Evolutionary conservation across 2,113 vertebrate species (phyloP), one percentile per base, ranked within the genome.

Genomic region (Mustela lutreola): DNA sequence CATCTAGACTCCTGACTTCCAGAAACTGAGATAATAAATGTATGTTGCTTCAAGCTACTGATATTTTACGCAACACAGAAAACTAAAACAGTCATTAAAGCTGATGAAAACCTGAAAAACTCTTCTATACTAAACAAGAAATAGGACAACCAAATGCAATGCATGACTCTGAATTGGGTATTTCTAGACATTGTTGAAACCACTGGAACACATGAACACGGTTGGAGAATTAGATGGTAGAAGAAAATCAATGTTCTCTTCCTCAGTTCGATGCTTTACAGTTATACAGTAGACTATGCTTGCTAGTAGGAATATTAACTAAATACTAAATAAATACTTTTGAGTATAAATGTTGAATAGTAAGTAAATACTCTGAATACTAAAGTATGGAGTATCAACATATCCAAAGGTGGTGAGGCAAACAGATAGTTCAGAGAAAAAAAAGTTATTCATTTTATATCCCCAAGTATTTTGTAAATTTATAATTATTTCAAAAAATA

Each of bases 251-350:
- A 0, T 11, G 45, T 39, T 75, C 91, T 48, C 80, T 67, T 75
- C 15, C 78, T 95, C 33, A 89, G 70, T 92, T 92, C 83, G 36
- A 88, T 62, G 11, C 45, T 94, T 97, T 70, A 65, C 11, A 62
- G 7, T 71, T 76, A 62, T 45, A 31, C 70, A 88, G 33, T 11
- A 94, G 67, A 89, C 21, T 78, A 56, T 21, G 18, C 16, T 95
- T 92, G 21, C 53, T 62, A 70, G 26, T 70, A 78, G 78, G 65
- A 60, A 78, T 83, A 88, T 11, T 50, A 80, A 63, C 14, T 70
- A 91, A 81, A 71, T 56, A 62, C 48, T 56, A 81, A 56, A 70
- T 67, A 70, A 88, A 82, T 36, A 81, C 18, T 48, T 48, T 70
- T 60, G 24, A 92, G 26, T 36, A 62, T 80, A 91, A 84, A 70